A percentile compares a stretch with the other conserved stretches of the same genome.
These are phyloP conservation scores for Apodemus agrarius DNA, from an alignment of 2,797 vertebrate species.

Conservation along the genomic window DNA sequence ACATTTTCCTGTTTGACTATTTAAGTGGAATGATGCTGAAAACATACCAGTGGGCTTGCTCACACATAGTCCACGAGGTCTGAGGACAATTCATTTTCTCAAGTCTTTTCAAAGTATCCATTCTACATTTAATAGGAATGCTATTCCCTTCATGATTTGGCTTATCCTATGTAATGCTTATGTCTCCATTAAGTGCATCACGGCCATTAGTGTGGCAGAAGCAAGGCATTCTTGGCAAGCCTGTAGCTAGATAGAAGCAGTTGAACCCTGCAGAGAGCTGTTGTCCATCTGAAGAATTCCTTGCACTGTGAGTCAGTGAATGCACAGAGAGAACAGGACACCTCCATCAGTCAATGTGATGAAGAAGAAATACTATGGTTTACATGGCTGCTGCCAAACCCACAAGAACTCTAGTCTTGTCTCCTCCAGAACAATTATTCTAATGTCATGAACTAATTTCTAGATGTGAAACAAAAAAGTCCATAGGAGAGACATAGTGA, in stretches of 20 bases:
- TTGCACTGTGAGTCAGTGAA: not conserved
- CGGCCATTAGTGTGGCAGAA: not conserved
- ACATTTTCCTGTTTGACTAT: slow-evolving; percentile 6
- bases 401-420: not conserved
- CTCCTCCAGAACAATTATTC: not conserved
- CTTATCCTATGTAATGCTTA: not conserved
- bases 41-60: not conserved
- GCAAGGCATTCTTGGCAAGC: not conserved
- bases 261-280: not conserved
- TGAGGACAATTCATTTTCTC: not conserved
- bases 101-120: slow-evolving; percentile 24
- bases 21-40: slow-evolving; percentile 17
- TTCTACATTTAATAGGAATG: not conserved
- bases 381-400: not conserved
- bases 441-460: slow-evolving; percentile 38
- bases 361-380: not conserved
- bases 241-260: not conserved
- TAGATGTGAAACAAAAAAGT: not conserved
- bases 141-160: not conserved
- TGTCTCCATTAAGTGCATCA: not conserved
- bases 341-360: not conserved
- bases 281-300: not conserved
- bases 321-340: not conserved
- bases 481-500: not conserved
- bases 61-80: not conserved